Conservation (phyloP, 2,113 vertebrate species). For the Perca schrenkii region DNA sequence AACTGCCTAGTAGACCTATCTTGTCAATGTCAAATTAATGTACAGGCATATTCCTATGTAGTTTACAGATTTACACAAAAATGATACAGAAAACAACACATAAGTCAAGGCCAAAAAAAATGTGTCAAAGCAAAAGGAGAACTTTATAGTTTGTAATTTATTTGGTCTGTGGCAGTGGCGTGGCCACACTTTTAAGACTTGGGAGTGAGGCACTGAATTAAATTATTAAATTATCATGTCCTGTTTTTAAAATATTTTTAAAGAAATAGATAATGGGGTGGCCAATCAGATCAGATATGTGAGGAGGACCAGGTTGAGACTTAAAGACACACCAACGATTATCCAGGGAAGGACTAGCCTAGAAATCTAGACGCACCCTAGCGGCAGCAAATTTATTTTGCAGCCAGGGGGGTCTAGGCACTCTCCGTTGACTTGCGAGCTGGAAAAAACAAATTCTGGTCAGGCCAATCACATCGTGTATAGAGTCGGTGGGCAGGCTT, state of each 20-base stretch:
- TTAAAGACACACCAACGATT: constrained; percentile 19
- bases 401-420: too few relatives aligned
- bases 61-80: too few relatives aligned
- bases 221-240: too few relatives aligned
- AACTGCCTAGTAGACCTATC: neutral
- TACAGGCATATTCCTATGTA: neutral
- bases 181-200: neutral
- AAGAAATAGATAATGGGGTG: neutral
- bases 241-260: neutral
- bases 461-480: too few relatives aligned
- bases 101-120: neutral
- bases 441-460: too few relatives aligned
- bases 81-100: neutral
- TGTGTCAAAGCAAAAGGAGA: neutral
- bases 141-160: too few relatives aligned
- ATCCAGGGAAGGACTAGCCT: constrained; percentile 24
- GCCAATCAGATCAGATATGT: neutral
- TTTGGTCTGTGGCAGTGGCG: too few relatives aligned
- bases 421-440: too few relatives aligned
- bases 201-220: too few relatives aligned
- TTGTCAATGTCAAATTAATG: neutral
- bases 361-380: too few relatives aligned
- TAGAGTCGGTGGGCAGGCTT: too few relatives aligned
- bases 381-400: too few relatives aligned
- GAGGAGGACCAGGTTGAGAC: constrained; percentile 38